These are phyloP conservation scores for Venturia canescens DNA, from an alignment of 1,140 invertebrate genomes.

Conservation along the genomic window DNA sequence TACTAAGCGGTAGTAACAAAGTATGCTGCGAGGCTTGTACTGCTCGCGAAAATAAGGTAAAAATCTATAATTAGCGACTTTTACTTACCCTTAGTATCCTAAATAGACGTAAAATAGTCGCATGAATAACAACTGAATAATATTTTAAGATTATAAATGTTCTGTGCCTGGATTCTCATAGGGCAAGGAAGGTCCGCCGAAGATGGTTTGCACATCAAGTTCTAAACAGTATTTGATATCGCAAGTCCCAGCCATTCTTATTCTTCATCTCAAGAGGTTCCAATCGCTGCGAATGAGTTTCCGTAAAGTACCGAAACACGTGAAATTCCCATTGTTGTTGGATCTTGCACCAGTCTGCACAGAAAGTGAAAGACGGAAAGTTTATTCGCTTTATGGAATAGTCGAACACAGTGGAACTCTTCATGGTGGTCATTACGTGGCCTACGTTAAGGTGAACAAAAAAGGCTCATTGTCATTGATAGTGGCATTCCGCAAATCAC, in stretches of 20 bases:
- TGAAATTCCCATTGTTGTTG: constrained; percentile 91
- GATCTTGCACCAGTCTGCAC: constrained; percentile 95
- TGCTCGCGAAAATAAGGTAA: constrained; percentile 80
- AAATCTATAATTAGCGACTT: constrained; percentile 1
- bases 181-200: constrained; percentile 79
- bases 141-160: background rate
- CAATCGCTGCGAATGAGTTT: constrained; percentile 81
- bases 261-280: constrained; percentile 95
- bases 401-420: constrained; percentile 95
- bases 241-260: constrained; percentile 93
- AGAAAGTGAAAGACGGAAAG: constrained; percentile 82
- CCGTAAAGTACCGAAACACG: constrained; percentile 89
- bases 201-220: constrained; percentile 92
- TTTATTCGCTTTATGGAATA: constrained; percentile 96
- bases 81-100: no score
- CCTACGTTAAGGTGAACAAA: constrained; percentile 85
- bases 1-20: constrained; percentile 94
- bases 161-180: constrained; percentile 47
- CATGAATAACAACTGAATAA: background rate
- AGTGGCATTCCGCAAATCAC: no score
- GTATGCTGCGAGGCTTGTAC: constrained; percentile 95
- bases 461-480: constrained; percentile 12
- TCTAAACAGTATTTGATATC: constrained; percentile 95
- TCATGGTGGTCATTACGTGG: constrained; percentile 96
- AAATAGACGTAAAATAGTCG: no score